These are phyloP conservation scores for Priocnemis perturbator DNA, from an alignment of 2,888 invertebrate species.

Conservation along the genomic window DNA sequence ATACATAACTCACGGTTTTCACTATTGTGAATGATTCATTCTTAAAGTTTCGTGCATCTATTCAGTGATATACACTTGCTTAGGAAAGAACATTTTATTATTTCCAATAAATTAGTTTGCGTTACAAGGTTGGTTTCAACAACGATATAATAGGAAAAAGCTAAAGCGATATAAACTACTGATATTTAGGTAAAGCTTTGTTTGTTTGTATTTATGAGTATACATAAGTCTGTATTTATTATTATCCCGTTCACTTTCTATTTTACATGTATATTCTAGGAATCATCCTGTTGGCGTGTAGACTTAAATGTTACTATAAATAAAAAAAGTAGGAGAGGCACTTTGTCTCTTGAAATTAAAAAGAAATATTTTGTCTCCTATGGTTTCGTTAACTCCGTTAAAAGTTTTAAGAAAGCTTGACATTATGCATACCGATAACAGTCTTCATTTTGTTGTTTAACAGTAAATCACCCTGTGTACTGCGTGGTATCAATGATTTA, in stretches of 20 bases:
- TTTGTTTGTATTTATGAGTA: constrained; percentile 37
- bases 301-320: constrained; percentile 40
- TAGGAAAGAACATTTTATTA: constrained; percentile 60
- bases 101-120: constrained; percentile 47
- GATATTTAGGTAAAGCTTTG: constrained; percentile 44
- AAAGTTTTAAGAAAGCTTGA: constrained; percentile 50
- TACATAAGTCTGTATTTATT: constrained; percentile 28
- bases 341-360: constrained; percentile 52
- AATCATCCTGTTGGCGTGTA: constrained; percentile 26
- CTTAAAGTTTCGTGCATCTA: constrained; percentile 5
- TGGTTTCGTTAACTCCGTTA: constrained; percentile 38
- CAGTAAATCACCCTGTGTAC: constrained; percentile 59
- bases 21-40: not conserved
- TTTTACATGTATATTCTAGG: constrained; percentile 25
- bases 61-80: constrained; percentile 7
- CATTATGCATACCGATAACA: constrained; percentile 52
- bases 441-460: constrained; percentile 59
- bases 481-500: constrained; percentile 59
- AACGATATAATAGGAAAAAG: constrained; percentile 49
- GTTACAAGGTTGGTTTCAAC: constrained; percentile 48
- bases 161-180: constrained; percentile 54
- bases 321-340: constrained; percentile 60
- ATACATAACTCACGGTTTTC: not conserved
- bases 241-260: constrained; percentile 30
- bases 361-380: constrained; percentile 45